phyloP scores from a whole-genome alignment of 1,140 invertebrate species.

The Antheraea mylitta region DNA sequence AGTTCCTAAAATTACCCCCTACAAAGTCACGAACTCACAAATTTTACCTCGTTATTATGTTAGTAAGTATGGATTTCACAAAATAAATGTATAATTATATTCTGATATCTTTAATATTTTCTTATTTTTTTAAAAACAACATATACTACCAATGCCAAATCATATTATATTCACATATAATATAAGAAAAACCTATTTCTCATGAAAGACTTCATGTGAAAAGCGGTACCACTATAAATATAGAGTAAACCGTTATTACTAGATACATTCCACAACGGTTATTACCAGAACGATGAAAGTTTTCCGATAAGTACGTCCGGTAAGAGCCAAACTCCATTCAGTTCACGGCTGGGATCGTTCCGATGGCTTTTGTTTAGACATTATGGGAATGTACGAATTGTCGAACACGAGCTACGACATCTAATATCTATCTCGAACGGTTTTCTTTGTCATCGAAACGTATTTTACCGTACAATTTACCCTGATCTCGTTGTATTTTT shows the following conservation, averaged over 20 bases:
- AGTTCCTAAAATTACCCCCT: no score
- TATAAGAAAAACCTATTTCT: neutral
- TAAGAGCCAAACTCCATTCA: constrained; percentile 33
- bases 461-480: constrained; percentile 19
- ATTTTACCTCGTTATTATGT: no score
- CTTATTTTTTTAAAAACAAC: no score
- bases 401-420: constrained; percentile 39
- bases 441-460: constrained; percentile 35
- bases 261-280: constrained; percentile 18
- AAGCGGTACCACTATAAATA: neutral
- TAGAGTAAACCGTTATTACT: constrained; percentile 10
- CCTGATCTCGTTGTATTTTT: constrained; percentile 14
- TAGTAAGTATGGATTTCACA: no score
- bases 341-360: constrained; percentile 27
- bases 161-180: no score
- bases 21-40: no score
- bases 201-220: neutral
- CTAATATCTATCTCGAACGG: constrained; percentile 29
- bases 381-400: constrained; percentile 46
- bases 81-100: no score
- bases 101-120: no score
- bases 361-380: constrained; percentile 48
- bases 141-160: no score
- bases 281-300: constrained; percentile 27
- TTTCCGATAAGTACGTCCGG: constrained; percentile 38